phyloP scores from a whole-genome alignment of 2,888 invertebrate species.

The Andrena flavipes region DNA sequence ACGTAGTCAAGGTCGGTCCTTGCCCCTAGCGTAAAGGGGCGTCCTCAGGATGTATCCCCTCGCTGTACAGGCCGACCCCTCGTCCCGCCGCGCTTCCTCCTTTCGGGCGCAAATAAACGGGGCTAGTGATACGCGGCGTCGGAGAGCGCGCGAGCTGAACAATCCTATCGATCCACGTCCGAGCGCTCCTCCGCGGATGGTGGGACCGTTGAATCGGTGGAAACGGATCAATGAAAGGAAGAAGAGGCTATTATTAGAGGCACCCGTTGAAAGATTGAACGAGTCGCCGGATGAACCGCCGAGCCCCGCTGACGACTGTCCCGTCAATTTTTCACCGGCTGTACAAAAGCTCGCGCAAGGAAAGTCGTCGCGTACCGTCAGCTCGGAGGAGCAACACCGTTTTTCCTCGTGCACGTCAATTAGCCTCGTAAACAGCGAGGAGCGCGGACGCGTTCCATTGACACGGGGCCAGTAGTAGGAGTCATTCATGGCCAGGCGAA shows the following conservation, averaged over 20 bases:
- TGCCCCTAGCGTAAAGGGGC: conserved; percentile 78
- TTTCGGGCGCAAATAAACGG: conserved; percentile 60
- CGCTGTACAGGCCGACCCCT: conserved; percentile 61
- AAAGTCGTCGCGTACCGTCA: background rate
- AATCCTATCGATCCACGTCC: conserved; percentile 1
- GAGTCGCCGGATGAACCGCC: background rate
- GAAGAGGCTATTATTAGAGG: conserved; percentile 7
- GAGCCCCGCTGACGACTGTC: background rate
- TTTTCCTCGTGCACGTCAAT: conserved; percentile 22
- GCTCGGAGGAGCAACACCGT: background rate
- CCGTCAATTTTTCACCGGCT: background rate
- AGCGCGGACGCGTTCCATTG: conserved; percentile 49
- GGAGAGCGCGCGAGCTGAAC: conserved; percentile 37
- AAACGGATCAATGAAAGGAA: conserved; percentile 9
- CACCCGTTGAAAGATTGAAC: background rate
- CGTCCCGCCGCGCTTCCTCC: conserved; percentile 40
- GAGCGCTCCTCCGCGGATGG: background rate
- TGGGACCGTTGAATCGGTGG: background rate
- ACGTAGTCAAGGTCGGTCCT: conserved; percentile 83
- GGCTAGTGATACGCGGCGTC: conserved; percentile 23
- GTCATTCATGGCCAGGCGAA: conserved; percentile 70
- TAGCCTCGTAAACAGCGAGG: conserved; percentile 38
- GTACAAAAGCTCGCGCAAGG: background rate
- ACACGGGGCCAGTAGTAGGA: conserved; percentile 63
- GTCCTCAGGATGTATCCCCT: conserved; percentile 74